Conservation (phyloP, 2,888 invertebrate genomes). For the Cheilosia impressa region DNA sequence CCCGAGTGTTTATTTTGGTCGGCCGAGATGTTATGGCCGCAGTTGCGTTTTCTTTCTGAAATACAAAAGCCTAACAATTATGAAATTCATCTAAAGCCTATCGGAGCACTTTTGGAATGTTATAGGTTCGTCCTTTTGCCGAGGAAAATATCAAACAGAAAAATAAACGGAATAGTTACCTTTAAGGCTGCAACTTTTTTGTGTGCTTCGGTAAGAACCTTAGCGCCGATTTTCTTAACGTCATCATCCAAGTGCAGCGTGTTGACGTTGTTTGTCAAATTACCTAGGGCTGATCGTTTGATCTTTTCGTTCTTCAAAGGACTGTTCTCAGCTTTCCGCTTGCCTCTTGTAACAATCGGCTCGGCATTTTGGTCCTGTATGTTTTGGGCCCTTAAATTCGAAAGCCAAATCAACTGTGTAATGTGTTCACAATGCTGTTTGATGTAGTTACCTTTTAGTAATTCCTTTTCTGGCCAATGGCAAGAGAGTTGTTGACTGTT, state of each 20-base stretch:
- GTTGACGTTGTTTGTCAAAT: slow-evolving; percentile 88
- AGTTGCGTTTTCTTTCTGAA: slow-evolving; percentile 76
- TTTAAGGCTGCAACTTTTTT: slow-evolving; percentile 48
- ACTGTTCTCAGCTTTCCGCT: slow-evolving; percentile 92
- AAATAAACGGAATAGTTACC: slow-evolving; percentile 15
- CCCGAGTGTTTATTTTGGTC: slow-evolving; percentile 76
- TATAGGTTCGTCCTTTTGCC: too few relatives aligned
- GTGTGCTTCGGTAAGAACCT: slow-evolving; percentile 76
- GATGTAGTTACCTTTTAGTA: slow-evolving; percentile 74
- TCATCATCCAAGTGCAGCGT: slow-evolving; percentile 79
- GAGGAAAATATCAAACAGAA: too few relatives aligned
- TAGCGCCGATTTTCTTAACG: slow-evolving; percentile 82
- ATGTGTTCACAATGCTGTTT: neutral
- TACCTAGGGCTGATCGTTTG: slow-evolving; percentile 93
- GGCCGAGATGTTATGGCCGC: slow-evolving; percentile 44
- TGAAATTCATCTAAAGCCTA: neutral
- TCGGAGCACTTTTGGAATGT: too few relatives aligned
- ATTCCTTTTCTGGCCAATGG: slow-evolving; percentile 80
- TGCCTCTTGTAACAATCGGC: slow-evolving; percentile 84
- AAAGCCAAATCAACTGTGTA: neutral
- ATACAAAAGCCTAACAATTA: neutral
- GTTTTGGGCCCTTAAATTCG: slow-evolving; percentile 75
- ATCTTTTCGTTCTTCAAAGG: slow-evolving; percentile 89
- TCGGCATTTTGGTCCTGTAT: slow-evolving; percentile 80
- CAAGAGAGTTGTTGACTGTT: slow-evolving; percentile 78